phyloP scores from a whole-genome alignment of 2,113 vertebrate species.

The Melanotaenia duboulayi region DNA sequence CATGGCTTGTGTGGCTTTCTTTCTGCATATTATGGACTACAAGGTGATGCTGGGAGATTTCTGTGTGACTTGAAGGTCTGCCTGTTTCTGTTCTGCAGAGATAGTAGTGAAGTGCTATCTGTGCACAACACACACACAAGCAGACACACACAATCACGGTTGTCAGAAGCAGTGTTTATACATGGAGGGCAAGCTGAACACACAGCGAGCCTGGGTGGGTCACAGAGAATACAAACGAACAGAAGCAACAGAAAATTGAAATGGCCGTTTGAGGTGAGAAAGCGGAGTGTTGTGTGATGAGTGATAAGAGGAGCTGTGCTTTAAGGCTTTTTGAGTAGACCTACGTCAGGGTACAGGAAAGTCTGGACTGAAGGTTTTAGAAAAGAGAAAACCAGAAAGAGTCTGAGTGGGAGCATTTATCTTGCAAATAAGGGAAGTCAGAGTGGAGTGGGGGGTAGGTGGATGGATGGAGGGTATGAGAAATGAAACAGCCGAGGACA shows the following conservation, averaged over 20 bases:
- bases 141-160: constrained; percentile 13
- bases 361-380: constrained; percentile 20
- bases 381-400: constrained; percentile 9
- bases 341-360: constrained; percentile 34
- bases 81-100: constrained; percentile 69
- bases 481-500: not conserved
- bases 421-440: not conserved
- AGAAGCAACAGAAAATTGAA: constrained; percentile 58
- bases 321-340: constrained; percentile 62
- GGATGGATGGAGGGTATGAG: not conserved
- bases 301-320: constrained; percentile 57
- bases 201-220: constrained; percentile 48
- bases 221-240: constrained; percentile 47
- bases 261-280: constrained; percentile 32
- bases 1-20: constrained; percentile 11
- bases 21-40: constrained; percentile 24
- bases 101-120: constrained; percentile 74
- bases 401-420: constrained; percentile 4
- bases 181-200: constrained; percentile 38
- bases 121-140: constrained; percentile 21
- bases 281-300: constrained; percentile 50
- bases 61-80: constrained; percentile 56
- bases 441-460: not conserved
- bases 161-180: constrained; percentile 51
- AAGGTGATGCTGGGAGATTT: constrained; percentile 44